Conservation (phyloP, 2,113 vertebrate species). For the Pomatostomus ruficeps region DNA sequence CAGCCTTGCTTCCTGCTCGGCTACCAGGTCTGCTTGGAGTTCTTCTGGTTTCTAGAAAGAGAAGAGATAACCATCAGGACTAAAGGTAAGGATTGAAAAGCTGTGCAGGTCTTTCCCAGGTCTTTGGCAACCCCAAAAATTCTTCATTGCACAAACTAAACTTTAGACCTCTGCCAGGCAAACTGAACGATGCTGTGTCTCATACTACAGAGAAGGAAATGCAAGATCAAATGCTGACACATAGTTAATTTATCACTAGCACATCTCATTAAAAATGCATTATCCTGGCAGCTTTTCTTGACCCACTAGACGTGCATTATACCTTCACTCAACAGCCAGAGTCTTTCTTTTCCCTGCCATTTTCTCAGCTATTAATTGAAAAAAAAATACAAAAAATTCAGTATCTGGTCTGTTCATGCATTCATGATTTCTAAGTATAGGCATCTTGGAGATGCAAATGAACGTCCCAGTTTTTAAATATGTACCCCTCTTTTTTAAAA, state of each 20-base stretch:
- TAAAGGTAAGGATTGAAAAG: not conserved
- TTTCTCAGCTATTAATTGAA: not conserved
- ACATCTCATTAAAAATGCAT: not conserved
- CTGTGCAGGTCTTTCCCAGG: not conserved
- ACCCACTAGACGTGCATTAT: not conserved
- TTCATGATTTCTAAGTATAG: not conserved
- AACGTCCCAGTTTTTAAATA: not conserved
- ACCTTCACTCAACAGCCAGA: not conserved
- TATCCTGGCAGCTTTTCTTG: not conserved
- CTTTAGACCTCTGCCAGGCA: not conserved
- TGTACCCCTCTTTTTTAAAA: not conserved
- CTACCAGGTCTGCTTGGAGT: slow-evolving; percentile 85
- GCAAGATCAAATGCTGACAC: not conserved
- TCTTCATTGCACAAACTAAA: not conserved
- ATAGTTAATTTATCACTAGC: not conserved
- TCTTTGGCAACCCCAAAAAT: not conserved
- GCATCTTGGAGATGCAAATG: not conserved
- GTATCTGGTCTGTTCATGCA: not conserved
- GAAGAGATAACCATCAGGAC: not conserved
- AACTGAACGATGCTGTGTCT: not conserved
- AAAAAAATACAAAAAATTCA: not conserved
- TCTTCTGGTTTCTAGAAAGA: slow-evolving; percentile 77
- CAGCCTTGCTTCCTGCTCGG: slow-evolving; percentile 88
- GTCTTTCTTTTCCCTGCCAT: not conserved
- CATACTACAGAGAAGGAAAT: not conserved